These are phyloP conservation scores for Gadus chalcogrammus DNA, from an alignment of 2,113 vertebrate species.

Conservation along the genomic window DNA sequence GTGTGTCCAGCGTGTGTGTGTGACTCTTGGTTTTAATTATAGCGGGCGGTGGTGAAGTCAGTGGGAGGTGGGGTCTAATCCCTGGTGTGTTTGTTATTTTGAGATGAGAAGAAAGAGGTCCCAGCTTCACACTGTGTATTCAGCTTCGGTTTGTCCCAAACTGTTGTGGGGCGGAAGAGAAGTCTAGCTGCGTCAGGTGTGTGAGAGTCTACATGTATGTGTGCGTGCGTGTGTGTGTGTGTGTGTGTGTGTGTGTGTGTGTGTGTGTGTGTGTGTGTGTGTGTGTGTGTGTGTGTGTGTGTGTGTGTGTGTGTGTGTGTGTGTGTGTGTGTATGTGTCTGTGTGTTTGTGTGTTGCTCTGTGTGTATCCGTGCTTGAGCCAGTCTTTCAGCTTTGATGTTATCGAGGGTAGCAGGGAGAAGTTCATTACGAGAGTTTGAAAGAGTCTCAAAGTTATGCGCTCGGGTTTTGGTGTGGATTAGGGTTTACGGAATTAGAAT, in stretches of 20 bases:
- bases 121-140: conserved; percentile 3
- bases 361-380: not conserved
- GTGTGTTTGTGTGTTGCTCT: not conserved
- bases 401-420: too few species aligned
- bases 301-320: not conserved
- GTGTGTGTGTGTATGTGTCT: conserved; percentile 1
- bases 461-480: too few species aligned
- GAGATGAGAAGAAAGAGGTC: conserved; percentile 18
- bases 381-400: too few species aligned
- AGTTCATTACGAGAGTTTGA: too few species aligned
- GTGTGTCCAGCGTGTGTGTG: conserved; percentile 30
- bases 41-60: conserved; percentile 25
- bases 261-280: not conserved
- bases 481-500: too few species aligned
- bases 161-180: conserved; percentile 1
- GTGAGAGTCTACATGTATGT: not conserved
- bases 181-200: conserved; percentile 6
- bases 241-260: conserved; percentile 3
- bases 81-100: conserved; percentile 41
- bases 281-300: conserved; percentile 2
- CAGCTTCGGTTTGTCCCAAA: not conserved
- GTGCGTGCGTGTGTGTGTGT: conserved; percentile 6
- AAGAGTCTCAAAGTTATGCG: too few species aligned
- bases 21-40: conserved; percentile 37
- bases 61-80: conserved; percentile 50